These are phyloP conservation scores for Pseudomyrmex cubaensis DNA, from an alignment of 1,140 invertebrate genomes.

Conservation along the genomic window DNA sequence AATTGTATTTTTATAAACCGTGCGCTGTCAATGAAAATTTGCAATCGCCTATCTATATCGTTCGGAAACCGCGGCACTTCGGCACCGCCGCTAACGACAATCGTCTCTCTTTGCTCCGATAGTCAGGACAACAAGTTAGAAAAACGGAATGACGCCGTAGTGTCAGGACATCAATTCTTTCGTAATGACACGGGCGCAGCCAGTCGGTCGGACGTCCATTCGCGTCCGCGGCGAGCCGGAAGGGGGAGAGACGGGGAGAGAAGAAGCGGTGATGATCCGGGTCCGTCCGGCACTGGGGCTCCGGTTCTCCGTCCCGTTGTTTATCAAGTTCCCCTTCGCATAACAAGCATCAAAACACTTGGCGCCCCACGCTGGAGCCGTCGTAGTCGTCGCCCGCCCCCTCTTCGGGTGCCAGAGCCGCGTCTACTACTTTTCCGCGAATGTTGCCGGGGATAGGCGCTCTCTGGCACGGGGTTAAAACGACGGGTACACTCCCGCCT, in stretches of 20 bases:
- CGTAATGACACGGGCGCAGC: constrained; percentile 71
- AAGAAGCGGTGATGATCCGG: constrained; percentile 60
- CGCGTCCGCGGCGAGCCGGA: background rate
- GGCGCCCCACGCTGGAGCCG: constrained; percentile 79
- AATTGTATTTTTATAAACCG: too few species aligned
- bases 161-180: constrained; percentile 69
- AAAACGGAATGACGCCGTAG: constrained; percentile 62
- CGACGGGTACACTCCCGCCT: constrained; percentile 37
- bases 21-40: constrained; percentile 22
- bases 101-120: constrained; percentile 2
- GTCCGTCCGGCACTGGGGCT: constrained; percentile 58
- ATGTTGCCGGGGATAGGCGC: constrained; percentile 64
- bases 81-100: constrained; percentile 34
- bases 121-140: constrained; percentile 57
- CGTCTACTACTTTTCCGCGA: constrained; percentile 69
- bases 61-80: constrained; percentile 24
- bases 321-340: constrained; percentile 78
- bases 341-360: constrained; percentile 81
- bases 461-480: constrained; percentile 71
- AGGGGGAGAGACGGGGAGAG: constrained; percentile 27
- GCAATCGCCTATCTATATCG: background rate
- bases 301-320: constrained; percentile 75
- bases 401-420: constrained; percentile 51
- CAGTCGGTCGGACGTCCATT: constrained; percentile 69
- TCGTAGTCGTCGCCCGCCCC: constrained; percentile 61